phyloP scores from a whole-genome alignment of 2,888 invertebrate genomes.

The Tachystola acroxantha region DNA sequence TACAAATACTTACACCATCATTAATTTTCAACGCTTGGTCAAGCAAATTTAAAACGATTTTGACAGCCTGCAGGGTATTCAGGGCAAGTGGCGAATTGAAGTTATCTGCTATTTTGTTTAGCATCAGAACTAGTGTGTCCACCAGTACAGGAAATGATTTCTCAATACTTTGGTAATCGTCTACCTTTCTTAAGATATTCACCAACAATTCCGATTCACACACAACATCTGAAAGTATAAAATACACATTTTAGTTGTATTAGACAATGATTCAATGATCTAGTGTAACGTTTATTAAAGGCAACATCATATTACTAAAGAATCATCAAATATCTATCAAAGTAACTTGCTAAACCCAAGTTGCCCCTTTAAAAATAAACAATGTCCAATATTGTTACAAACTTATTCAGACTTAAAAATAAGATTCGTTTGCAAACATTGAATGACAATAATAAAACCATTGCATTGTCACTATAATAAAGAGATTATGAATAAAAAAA shows the following conservation, averaged over 20 bases:
- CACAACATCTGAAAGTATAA: conserved; percentile 18
- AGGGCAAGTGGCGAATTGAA: conserved; percentile 22
- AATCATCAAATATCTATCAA: conserved; percentile 32
- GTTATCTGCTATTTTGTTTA: conserved; percentile 19
- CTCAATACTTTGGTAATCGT: conserved; percentile 24
- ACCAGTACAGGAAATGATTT: conserved; percentile 28
- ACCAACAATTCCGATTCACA: conserved; percentile 25
- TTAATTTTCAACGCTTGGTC: conserved; percentile 16
- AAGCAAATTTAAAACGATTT: conserved; percentile 30
- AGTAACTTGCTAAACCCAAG: conserved; percentile 55
- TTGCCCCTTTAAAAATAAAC: conserved; percentile 37
- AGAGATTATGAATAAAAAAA: conserved; percentile 2
- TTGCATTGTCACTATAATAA: background rate
- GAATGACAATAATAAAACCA: background rate
- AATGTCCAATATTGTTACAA: conserved; percentile 27
- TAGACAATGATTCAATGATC: background rate
- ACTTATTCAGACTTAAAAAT: conserved; percentile 16
- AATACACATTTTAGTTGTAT: conserved; percentile 1
- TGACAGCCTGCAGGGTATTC: conserved; percentile 26
- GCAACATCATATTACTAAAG: conserved; percentile 68
- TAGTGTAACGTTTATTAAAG: conserved; percentile 6
- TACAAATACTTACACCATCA: conserved; percentile 25
- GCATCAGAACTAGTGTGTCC: conserved; percentile 28
- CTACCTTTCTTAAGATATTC: conserved; percentile 21
- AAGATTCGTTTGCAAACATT: background rate